These are phyloP conservation scores for Palythoa grandis DNA, from an alignment of 92 coral and sea anemone genomes.

Conservation along the genomic window DNA sequence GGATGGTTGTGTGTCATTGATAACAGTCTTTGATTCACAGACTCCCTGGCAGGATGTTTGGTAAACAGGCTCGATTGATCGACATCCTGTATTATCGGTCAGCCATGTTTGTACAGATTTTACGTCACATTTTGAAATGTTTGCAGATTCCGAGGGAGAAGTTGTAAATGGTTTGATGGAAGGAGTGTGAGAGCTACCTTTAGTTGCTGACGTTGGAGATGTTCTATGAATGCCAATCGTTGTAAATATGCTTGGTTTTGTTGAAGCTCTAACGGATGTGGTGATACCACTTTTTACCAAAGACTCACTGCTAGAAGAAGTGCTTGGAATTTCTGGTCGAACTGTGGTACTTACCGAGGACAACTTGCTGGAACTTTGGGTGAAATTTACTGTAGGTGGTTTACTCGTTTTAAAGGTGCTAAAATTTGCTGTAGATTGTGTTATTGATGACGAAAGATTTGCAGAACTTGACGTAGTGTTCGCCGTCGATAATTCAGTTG, in stretches of 20 bases:
- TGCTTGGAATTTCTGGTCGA: neutral
- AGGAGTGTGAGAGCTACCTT: neutral
- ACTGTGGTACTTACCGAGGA: constrained; percentile 9
- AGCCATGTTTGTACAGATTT: constrained; percentile 38
- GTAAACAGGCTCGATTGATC: constrained; percentile 45
- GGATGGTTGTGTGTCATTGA: constrained; percentile 55
- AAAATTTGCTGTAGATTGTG: neutral
- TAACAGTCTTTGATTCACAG: constrained; percentile 59
- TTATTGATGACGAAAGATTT: neutral
- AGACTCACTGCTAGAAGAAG: neutral
- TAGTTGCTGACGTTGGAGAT: neutral
- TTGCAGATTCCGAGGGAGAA: neutral
- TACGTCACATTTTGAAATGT: constrained; percentile 32
- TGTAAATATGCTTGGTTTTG: constrained; percentile 2
- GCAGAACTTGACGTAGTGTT: constrained; percentile 6
- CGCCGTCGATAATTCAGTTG: neutral
- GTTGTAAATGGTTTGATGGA: constrained; percentile 4
- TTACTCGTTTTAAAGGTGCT: constrained; percentile 7
- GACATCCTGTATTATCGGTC: constrained; percentile 53
- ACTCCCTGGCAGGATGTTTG: constrained; percentile 72
- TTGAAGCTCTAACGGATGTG: constrained; percentile 4
- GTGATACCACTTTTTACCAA: neutral
- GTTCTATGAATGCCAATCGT: neutral
- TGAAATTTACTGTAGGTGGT: neutral
- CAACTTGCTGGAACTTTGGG: neutral